phyloP scores from a whole-genome alignment of 1,140 invertebrate genomes.

The Brachionus rubens region DNA sequence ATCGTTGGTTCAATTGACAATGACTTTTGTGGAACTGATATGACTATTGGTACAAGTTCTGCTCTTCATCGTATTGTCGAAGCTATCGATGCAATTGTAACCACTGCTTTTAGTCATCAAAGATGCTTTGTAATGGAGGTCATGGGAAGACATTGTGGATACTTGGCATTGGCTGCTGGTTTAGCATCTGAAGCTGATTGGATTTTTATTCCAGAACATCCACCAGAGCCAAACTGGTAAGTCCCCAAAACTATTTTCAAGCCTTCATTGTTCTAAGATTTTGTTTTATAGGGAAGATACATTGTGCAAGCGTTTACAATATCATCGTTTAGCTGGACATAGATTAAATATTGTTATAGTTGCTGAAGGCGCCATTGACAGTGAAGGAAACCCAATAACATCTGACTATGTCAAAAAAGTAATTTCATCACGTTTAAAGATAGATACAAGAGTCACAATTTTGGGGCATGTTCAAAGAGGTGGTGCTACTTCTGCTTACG shows the following conservation, averaged over 20 bases:
- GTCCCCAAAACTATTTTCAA: too few species aligned
- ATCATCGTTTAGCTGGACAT: constrained; percentile 86
- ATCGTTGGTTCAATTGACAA: constrained; percentile 99
- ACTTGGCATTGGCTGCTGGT: constrained; percentile 89
- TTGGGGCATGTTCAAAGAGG: constrained; percentile 96
- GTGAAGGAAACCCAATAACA: constrained; percentile 85
- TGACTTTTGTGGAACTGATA: constrained; percentile 98
- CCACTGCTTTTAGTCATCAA: constrained; percentile 95
- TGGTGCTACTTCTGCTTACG: constrained; percentile 97
- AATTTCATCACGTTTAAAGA: constrained; percentile 83
- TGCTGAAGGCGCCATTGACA: constrained; percentile 94
- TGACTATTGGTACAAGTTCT: constrained; percentile 98
- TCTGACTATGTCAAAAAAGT: constrained; percentile 79
- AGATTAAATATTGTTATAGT: constrained; percentile 97
- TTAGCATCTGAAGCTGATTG: constrained; percentile 62
- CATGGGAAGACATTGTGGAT: constrained; percentile 98
- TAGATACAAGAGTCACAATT: constrained; percentile 94
- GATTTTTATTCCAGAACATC: constrained; percentile 97
- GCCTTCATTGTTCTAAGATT: too few species aligned
- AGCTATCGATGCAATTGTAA: constrained; percentile 93
- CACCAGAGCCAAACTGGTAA: constrained; percentile 80
- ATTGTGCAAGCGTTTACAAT: constrained; percentile 69
- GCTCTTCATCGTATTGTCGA: constrained; percentile 97
- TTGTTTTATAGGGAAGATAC: constrained; percentile 65
- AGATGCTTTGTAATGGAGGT: constrained; percentile 99